A percentile compares a stretch with the other conserved stretches of the same genome.
Conservation (phyloP, 1,140 invertebrate genomes). For the Goniozus legneri region DNA sequence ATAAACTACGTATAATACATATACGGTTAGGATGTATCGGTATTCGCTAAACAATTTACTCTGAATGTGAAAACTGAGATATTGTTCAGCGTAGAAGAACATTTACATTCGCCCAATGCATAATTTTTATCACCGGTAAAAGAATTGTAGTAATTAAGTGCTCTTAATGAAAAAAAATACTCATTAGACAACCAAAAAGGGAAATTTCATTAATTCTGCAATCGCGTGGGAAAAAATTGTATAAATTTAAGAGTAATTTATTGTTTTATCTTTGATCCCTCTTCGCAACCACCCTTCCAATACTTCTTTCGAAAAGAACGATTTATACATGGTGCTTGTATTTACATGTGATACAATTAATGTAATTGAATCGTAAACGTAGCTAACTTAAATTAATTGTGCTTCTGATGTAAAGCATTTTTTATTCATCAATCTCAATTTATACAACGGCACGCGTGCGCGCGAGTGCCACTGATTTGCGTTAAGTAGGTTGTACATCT, state of each 20-base stretch:
- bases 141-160: slow-evolving; percentile 6
- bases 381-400: neutral
- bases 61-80: slow-evolving; percentile 18
- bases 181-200: neutral
- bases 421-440: too few relatives aligned
- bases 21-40: slow-evolving; percentile 15
- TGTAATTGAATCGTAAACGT: neutral
- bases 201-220: neutral
- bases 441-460: too few relatives aligned
- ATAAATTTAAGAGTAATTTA: neutral
- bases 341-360: neutral
- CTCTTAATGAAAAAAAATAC: slow-evolving; percentile 9
- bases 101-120: too few relatives aligned
- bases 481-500: too few relatives aligned
- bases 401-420: neutral
- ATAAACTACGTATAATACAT: slow-evolving; percentile 7
- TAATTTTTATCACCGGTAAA: too few relatives aligned
- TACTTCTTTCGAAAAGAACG: neutral
- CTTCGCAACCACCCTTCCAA: too few relatives aligned
- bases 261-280: too few relatives aligned
- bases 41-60: slow-evolving; percentile 8
- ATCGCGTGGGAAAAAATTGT: neutral
- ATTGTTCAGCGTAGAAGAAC: too few relatives aligned
- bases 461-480: too few relatives aligned
- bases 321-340: neutral